A percentile compares a stretch with the other conserved stretches of the same genome.
These are phyloP conservation scores for Priocnemis perturbator DNA, from an alignment of 2,888 invertebrate genomes.

Conservation along the genomic window DNA sequence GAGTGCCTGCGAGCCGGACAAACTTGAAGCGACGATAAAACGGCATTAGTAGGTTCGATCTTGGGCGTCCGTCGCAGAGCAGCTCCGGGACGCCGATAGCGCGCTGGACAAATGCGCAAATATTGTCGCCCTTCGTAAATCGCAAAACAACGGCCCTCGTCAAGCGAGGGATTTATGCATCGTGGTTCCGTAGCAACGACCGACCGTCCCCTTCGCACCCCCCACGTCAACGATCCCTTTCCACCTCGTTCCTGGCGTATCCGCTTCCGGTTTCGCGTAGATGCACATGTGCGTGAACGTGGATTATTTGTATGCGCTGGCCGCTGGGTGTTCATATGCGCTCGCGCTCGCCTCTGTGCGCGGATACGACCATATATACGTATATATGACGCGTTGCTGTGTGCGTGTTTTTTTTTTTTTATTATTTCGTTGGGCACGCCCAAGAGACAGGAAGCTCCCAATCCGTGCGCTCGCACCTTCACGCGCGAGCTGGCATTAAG, in stretches of 20 bases:
- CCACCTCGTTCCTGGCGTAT: conserved; percentile 42
- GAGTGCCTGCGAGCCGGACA: too few relatives aligned
- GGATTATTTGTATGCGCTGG: conserved; percentile 11
- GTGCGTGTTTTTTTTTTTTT: conserved; percentile 3
- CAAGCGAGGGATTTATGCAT: conserved; percentile 58
- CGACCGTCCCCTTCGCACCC: conserved; percentile 22
- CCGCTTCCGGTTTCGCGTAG: conserved; percentile 53
- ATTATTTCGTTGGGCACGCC: conserved; percentile 20
- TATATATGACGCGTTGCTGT: conserved; percentile 4
- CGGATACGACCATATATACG: background rate
- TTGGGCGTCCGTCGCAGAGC: too few relatives aligned
- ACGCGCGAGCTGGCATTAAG: conserved; percentile 32
- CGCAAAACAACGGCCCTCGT: conserved; percentile 62
- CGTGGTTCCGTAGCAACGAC: conserved; percentile 52
- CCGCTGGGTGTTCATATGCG: background rate
- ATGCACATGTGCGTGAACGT: conserved; percentile 45
- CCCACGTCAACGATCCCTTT: conserved; percentile 18
- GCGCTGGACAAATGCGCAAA: conserved; percentile 53
- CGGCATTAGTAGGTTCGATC: too few relatives aligned
- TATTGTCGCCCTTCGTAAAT: conserved; percentile 59
- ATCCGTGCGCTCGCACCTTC: conserved; percentile 37
- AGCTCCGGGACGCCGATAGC: conserved; percentile 43
- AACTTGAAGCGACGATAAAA: too few relatives aligned
- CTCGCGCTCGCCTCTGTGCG: background rate
- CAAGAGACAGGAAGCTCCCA: conserved; percentile 32